Evolutionary conservation across 2,888 invertebrate species (phyloP), one percentile per base, ranked within the genome.

Genomic region (Drosophila suboccidentalis): DNA sequence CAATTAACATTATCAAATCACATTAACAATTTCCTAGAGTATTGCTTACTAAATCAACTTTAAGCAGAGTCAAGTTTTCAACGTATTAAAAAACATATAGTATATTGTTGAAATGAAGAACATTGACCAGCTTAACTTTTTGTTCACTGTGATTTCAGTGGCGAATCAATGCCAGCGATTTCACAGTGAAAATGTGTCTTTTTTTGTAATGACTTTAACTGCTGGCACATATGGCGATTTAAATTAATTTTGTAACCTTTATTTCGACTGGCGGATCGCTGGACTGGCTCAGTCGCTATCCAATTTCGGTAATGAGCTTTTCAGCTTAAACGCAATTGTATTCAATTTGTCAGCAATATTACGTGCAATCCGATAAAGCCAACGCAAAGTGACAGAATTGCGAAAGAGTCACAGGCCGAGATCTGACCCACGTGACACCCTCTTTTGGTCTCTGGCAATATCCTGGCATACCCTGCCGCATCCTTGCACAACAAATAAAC

Each of bases 231-330:
- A 85, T 85, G 80, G 22, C 47, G 61, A 44, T 77, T 67, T 47
- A 86, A 83, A 72, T 88, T 78, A 85, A 74, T 80, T 77, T 75
- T 60, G 67, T 59, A 80, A 71, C 77, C 78, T 78, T 80, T 67
- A 65, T 71, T 59, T 65, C 44, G 64, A 54, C 60, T 60, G 39
- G 67, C 19, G 49, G 47, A 62, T 11, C 6, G 5, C 19, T 26
- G 34, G 5, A 44, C 22, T 2, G 22, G n/a, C 34, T 34, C 26
- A 44, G 61, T n/a, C 49, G 69, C 53, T 89, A 87, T 87, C 77
- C 85, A 89, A 87, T 87, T 87, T 82, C 77, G 71, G 82, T 87
- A 87, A 87, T 87, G 85, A 89, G 87, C 82, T 87, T 87, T 87
- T 89, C 86, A 66, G 86, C 86, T 87, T 87, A 87, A 82, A 62